Base-by-base conservation (phyloP, 1,140 invertebrate species). In the Mamestra configurata region DNA sequence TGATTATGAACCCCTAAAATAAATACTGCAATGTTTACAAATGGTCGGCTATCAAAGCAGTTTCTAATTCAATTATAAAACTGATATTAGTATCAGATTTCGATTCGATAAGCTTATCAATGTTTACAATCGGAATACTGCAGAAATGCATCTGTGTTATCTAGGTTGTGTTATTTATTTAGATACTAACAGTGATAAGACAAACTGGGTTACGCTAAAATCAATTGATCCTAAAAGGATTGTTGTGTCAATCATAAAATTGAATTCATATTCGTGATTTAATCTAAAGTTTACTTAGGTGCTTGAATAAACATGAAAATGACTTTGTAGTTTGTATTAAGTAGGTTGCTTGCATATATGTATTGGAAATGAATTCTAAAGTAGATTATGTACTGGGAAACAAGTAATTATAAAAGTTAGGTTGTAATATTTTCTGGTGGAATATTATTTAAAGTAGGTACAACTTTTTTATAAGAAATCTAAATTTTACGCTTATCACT, bases 221-320 rank as follows among this genome's bases (percentile, higher is more conserved):
- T 49, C 64, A 68, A 49, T 68, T 43, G 46, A 46, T 46, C 0
- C 27, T 46, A 49, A 68, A 68, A 68, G 64, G 20, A 27, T 37
- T 68, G 0, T 46, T 68, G 20, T 68, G 64, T 68, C 22, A 43
- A 5, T 64, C 35, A 64, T 4, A 18, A 64, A 61, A 4, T 31
- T 13, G 3, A 59, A 8, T 22, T 2, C 1, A 31, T 31, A 3
- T 31, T 31, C 27, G 27, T 31, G 27, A 31, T 31, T n/a, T n/a
- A n/a, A n/a, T n/a, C n/a, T n/a, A 31, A 31, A 3, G 5, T 53
- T 53, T 51, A n/a, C 15, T 5, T 10, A 53, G n/a, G 4, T 22
- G 10, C 18, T 20, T 10, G 5, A 53, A 18, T 20, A 53, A 22
- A 53, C 51, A 53, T 49, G 46, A 18, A 49, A 49, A 49, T 18